Evolutionary conservation across 2,888 invertebrate species (phyloP).

Genomic region (Drosophila kambysellisi): DNA sequence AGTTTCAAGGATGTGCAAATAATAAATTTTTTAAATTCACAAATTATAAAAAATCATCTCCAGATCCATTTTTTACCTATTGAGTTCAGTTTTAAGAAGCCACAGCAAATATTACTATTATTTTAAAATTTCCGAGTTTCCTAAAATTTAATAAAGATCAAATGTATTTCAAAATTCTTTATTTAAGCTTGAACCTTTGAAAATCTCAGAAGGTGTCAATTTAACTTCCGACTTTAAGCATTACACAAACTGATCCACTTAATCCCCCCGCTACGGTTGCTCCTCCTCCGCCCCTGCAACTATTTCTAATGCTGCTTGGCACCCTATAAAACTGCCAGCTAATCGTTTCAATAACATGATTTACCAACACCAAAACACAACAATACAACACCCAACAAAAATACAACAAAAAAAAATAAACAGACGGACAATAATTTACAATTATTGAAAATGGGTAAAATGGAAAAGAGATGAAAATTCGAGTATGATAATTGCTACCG

Average conservation of each 20-base stretch:
- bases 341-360: constrained; percentile 77
- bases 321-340: constrained; percentile 73
- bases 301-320: constrained; percentile 38
- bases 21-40: neutral
- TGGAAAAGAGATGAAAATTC: constrained; percentile 42
- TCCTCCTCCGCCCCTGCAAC: neutral
- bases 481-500: constrained; percentile 76
- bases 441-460: constrained; percentile 62
- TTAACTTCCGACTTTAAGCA: constrained; percentile 1
- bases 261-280: constrained; percentile 2
- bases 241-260: constrained; percentile 7
- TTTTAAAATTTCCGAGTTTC: neutral
- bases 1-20: neutral
- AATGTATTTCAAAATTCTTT: neutral
- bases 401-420: neutral
- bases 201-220: neutral
- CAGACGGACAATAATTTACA: constrained; percentile 66
- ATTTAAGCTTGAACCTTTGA: neutral
- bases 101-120: neutral
- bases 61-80: neutral
- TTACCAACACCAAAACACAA: constrained; percentile 66
- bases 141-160: neutral
- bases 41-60: neutral
- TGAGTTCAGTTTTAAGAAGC: neutral
- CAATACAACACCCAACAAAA: constrained; percentile 34